These are phyloP conservation scores for Cistogaster globosa DNA, from an alignment of 2,888 invertebrate species.

Conservation along the genomic window DNA sequence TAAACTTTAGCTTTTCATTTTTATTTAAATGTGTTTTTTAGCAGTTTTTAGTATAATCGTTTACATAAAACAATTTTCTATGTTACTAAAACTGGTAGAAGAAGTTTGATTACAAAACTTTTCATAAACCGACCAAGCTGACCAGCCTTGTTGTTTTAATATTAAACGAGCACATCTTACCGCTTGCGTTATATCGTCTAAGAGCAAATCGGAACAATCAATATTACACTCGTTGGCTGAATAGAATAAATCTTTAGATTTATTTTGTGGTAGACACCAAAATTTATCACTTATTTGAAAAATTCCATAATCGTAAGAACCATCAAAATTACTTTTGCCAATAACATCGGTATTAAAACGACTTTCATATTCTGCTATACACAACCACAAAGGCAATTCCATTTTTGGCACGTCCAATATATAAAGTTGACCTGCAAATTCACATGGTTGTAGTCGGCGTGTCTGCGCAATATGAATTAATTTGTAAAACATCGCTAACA, in stretches of 20 bases:
- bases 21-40: no score
- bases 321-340: slow-evolving; percentile 83
- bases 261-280: slow-evolving; percentile 79
- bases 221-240: slow-evolving; percentile 79
- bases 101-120: slow-evolving; percentile 78
- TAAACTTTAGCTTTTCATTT: no score
- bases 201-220: slow-evolving; percentile 78
- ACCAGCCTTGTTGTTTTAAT: slow-evolving; percentile 79
- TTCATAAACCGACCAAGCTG: slow-evolving; percentile 80
- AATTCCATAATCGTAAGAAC: slow-evolving; percentile 82
- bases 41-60: no score
- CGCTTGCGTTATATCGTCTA: slow-evolving; percentile 79
- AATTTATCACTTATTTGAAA: slow-evolving; percentile 82
- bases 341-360: slow-evolving; percentile 83
- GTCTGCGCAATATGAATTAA: slow-evolving; percentile 62
- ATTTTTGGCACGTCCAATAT: slow-evolving; percentile 80
- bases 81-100: slow-evolving; percentile 60
- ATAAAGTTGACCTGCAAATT: slow-evolving; percentile 78
- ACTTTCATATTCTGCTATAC: slow-evolving; percentile 80
- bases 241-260: slow-evolving; percentile 69
- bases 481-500: slow-evolving; percentile 57
- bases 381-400: slow-evolving; percentile 79
- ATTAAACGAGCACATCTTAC: slow-evolving; percentile 79
- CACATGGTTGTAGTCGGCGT: slow-evolving; percentile 77
- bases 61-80: slow-evolving; percentile 62